Evolutionary conservation across 2,113 vertebrate genomes (phyloP).

Genomic region (Notarius lentiginosus): DNA sequence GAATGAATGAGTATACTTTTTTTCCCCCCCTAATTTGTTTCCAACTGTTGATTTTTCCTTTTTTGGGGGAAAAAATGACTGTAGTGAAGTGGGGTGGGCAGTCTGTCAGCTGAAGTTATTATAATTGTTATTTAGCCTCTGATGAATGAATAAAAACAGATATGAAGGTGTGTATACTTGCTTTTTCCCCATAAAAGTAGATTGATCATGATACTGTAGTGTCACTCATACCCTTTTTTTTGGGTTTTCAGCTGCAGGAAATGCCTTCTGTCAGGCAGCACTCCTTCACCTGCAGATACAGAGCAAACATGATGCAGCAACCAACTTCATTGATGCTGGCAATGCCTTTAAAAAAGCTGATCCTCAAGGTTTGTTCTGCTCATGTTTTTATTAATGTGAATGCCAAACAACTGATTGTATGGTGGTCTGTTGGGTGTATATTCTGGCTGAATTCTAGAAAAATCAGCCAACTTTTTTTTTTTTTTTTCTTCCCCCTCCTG

Average conservation of each 20-base stretch:
- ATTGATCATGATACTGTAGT: neutral
- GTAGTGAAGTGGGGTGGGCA: too few relatives aligned
- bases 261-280: constrained; percentile 87
- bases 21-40: too few relatives aligned
- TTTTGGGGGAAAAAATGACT: too few relatives aligned
- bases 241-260: constrained; percentile 80
- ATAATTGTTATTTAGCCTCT: neutral
- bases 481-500: too few relatives aligned
- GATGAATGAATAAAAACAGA: neutral
- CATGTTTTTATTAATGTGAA: neutral
- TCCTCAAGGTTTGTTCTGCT: constrained; percentile 80
- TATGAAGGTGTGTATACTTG: neutral
- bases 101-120: neutral
- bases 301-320: constrained; percentile 91
- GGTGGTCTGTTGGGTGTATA: too few relatives aligned
- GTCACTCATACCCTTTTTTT: constrained; percentile 20
- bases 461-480: too few relatives aligned
- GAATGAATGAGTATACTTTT: too few relatives aligned
- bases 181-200: neutral
- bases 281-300: constrained; percentile 88
- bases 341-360: constrained; percentile 95
- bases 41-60: too few relatives aligned
- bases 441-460: neutral
- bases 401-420: neutral
- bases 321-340: constrained; percentile 88